Evolutionary conservation across 30 jellyfish, hydroid and myxozoan species (phyloP).

Genomic region (Aurelia aurita complex sp. Pacific): DNA sequence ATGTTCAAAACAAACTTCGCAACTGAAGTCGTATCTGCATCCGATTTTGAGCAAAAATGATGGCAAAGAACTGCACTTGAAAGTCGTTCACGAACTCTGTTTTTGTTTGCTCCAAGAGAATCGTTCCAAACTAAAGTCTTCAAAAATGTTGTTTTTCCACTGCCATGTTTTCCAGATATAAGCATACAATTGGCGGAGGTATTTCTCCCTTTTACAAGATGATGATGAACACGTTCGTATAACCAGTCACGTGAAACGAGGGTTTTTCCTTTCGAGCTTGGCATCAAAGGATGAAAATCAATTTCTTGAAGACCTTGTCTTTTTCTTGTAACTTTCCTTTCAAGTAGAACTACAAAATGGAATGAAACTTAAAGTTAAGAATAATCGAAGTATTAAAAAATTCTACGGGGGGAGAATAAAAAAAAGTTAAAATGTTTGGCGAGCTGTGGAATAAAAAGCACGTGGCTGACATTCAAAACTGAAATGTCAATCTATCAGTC

Average conservation of each 20-base stretch:
- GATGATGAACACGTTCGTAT: slow-evolving; percentile 33
- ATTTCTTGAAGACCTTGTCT: slow-evolving; percentile 54
- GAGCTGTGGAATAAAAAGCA: too few species aligned
- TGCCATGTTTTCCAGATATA: slow-evolving; percentile 47
- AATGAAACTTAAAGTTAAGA: not conserved
- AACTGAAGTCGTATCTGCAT: slow-evolving; percentile 38
- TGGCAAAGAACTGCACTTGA: slow-evolving; percentile 46
- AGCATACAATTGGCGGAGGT: slow-evolving; percentile 8
- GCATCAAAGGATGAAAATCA: slow-evolving; percentile 56
- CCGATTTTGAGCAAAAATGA: slow-evolving; percentile 58
- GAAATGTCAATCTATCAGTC: too few species aligned
- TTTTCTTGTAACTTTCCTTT: slow-evolving; percentile 48
- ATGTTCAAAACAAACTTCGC: slow-evolving; percentile 42
- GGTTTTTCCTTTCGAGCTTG: slow-evolving; percentile 50
- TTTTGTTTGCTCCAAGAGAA: slow-evolving; percentile 19
- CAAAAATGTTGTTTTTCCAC: slow-evolving; percentile 64
- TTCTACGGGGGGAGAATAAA: too few species aligned
- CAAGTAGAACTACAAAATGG: slow-evolving; percentile 28
- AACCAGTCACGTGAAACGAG: slow-evolving; percentile 64
- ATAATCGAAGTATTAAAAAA: not conserved
- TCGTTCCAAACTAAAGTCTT: slow-evolving; percentile 58
- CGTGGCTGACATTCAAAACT: too few species aligned
- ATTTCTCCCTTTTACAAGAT: not conserved
- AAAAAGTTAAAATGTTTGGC: too few species aligned
- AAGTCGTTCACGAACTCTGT: slow-evolving; percentile 33